Evolutionary conservation across 2,113 vertebrate species (phyloP).

Genomic region (Siphamia tubifer): DNA sequence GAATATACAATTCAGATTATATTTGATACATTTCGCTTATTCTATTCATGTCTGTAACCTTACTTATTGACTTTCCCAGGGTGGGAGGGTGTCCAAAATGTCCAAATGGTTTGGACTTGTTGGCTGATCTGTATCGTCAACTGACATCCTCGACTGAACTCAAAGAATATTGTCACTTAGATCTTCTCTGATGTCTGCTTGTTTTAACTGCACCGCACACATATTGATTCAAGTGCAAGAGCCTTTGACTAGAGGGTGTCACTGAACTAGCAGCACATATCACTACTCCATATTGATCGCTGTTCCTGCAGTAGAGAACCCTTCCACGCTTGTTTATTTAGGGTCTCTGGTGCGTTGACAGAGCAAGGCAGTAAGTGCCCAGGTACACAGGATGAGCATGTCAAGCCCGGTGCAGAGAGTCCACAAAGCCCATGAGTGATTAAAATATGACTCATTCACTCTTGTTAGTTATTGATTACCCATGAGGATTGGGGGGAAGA

Average conservation of each 20-base stretch:
- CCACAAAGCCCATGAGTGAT: conserved; percentile 19
- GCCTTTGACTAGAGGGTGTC: conserved; percentile 46
- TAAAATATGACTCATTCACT: conserved; percentile 23
- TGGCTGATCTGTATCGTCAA: neutral
- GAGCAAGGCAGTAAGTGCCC: conserved; percentile 44
- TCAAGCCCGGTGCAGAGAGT: conserved; percentile 15
- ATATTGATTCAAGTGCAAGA: conserved; percentile 46
- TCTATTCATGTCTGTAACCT: no score
- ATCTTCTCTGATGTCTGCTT: neutral
- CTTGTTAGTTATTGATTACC: conserved; percentile 17
- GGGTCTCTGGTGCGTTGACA: conserved; percentile 48
- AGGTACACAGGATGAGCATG: conserved; percentile 25
- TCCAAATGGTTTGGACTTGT: neutral
- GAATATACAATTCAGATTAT: no score
- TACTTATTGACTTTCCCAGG: neutral
- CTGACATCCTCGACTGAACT: neutral
- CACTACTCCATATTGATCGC: conserved; percentile 43
- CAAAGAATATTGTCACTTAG: neutral
- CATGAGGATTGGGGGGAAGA: neutral
- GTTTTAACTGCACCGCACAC: no score
- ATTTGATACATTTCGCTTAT: no score
- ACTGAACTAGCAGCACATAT: conserved; percentile 44
- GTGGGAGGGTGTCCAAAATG: no score
- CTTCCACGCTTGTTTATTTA: conserved; percentile 58
- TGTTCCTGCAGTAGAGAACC: conserved; percentile 26